Conservation (phyloP, 2,888 invertebrate genomes). For the Xestia c-nigrum region DNA sequence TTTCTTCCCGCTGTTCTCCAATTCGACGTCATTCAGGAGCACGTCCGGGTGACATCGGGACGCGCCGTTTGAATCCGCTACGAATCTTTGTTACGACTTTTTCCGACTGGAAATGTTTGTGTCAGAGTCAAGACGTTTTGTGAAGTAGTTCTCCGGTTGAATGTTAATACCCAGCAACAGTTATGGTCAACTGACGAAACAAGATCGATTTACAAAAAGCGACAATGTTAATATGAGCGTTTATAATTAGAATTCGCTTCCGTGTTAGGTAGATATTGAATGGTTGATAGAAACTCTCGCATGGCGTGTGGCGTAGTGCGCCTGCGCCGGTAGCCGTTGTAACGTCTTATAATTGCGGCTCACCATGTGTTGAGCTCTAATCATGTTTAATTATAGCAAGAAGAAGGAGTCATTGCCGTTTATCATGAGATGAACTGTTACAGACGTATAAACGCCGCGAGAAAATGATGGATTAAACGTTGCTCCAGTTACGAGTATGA, state of each 20-base stretch:
- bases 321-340: conserved; percentile 85
- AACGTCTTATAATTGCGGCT: conserved; percentile 88
- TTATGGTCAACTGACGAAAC: conserved; percentile 63
- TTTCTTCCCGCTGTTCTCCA: conserved; percentile 76
- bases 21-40: conserved; percentile 78
- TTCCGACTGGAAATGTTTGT: conserved; percentile 10
- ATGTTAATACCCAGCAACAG: conserved; percentile 26
- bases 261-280: conserved; percentile 83
- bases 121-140: background rate
- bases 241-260: conserved; percentile 82
- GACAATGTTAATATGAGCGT: conserved; percentile 74
- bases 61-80: conserved; percentile 67
- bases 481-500: conserved; percentile 62
- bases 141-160: background rate
- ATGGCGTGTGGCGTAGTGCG: conserved; percentile 83
- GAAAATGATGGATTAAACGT: conserved; percentile 82
- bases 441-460: conserved; percentile 82
- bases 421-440: conserved; percentile 90
- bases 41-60: conserved; percentile 73
- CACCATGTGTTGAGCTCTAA: conserved; percentile 89
- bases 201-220: conserved; percentile 66
- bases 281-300: conserved; percentile 83
- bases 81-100: conserved; percentile 16
- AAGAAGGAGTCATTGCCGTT: conserved; percentile 88
- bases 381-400: conserved; percentile 88